These are phyloP conservation scores for Copidosoma aretas DNA, from an alignment of 2,888 invertebrate species.

Conservation along the genomic window DNA sequence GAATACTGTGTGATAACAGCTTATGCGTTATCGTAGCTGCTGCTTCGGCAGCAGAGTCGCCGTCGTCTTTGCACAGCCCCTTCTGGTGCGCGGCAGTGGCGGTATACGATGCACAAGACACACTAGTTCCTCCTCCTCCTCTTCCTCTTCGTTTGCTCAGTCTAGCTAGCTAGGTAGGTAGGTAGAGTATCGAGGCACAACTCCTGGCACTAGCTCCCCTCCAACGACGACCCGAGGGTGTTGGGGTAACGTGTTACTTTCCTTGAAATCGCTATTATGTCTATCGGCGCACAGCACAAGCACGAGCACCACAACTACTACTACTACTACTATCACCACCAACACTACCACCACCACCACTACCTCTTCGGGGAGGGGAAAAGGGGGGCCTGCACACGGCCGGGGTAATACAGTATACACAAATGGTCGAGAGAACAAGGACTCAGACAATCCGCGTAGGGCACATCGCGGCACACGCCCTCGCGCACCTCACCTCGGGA, in stretches of 20 bases:
- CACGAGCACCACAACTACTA: too few species aligned
- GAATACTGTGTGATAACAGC: neutral
- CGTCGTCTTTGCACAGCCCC: neutral
- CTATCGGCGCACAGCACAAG: too few species aligned
- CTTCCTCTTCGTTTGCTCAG: neutral
- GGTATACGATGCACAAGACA: neutral
- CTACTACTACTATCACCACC: too few species aligned
- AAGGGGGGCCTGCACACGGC: neutral
- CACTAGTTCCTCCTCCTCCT: neutral
- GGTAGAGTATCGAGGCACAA: too few species aligned
- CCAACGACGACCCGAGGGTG: too few species aligned
- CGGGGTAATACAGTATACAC: too few species aligned
- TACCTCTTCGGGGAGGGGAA: neutral
- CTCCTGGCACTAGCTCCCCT: too few species aligned
- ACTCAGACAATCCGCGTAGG: neutral
- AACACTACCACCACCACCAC: too few species aligned
- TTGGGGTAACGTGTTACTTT: too few species aligned
- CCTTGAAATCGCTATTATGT: too few species aligned
- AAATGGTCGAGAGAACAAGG: neutral
- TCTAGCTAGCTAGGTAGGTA: neutral
- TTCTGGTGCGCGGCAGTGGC: neutral
- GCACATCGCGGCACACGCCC: neutral
- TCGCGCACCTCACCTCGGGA: neutral
- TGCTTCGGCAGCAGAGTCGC: slow-evolving; percentile 6
- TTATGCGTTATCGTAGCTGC: neutral